phyloP scores from a whole-genome alignment of 2,888 invertebrate genomes.

The Troides oblongomaculatus region DNA sequence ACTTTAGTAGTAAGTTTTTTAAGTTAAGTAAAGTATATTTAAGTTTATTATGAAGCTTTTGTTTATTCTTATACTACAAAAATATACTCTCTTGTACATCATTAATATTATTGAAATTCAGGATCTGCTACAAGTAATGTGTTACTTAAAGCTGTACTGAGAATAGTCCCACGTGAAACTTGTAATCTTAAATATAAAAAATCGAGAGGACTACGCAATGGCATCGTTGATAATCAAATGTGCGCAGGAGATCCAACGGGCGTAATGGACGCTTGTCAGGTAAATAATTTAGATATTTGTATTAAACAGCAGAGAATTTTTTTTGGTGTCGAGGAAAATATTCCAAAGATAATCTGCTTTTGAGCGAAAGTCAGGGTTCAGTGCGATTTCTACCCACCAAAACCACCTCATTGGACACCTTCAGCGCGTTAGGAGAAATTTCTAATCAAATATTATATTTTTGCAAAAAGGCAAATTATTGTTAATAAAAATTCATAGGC shows the following conservation, averaged over 20 bases:
- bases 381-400: too few relatives aligned
- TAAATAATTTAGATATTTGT: neutral
- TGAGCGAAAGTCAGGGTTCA: too few relatives aligned
- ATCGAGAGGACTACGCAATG: conserved; percentile 10
- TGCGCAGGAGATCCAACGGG: conserved; percentile 15
- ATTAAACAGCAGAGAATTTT: neutral
- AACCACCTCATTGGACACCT: too few relatives aligned
- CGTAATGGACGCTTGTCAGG: conserved; percentile 21
- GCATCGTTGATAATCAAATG: conserved; percentile 17
- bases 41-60: neutral
- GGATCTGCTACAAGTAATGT: conserved; percentile 13
- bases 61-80: too few relatives aligned
- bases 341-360: too few relatives aligned
- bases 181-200: conserved; percentile 7
- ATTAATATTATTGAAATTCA: neutral
- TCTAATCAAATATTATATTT: too few relatives aligned
- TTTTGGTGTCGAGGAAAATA: neutral
- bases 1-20: conserved; percentile 22
- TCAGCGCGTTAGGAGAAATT: too few relatives aligned
- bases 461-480: too few relatives aligned
- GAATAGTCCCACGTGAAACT: conserved; percentile 11
- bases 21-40: neutral
- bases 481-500: too few relatives aligned
- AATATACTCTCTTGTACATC: too few relatives aligned
- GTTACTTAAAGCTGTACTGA: conserved; percentile 11